Evolutionary conservation across 2,888 invertebrate species (phyloP), one percentile per base, ranked within the genome.

Genomic region (Nipponacmea schrenckii): DNA sequence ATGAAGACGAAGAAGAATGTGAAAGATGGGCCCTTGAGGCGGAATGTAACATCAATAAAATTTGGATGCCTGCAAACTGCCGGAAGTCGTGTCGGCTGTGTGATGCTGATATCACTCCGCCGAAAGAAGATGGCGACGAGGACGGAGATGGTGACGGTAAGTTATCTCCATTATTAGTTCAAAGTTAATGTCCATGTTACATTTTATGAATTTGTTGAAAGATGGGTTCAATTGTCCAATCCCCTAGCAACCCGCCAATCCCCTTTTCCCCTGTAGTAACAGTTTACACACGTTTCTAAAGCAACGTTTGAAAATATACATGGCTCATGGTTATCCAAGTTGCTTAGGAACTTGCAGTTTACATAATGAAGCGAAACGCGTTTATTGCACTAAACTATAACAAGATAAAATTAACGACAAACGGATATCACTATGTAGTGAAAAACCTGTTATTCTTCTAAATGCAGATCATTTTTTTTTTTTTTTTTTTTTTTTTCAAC

Each of bases 21-120:
- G 71, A 72, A 44, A 24, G 68, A 46, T 79, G 79, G 79, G 77
- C 77, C 15, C 48, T 44, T 5, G 71, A 72, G 12, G 78, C 75
- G 10, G 77, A 79, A 69, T 79, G 79, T 68, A 66, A 67, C 17
- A 39, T 75, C 27, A 79, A 79, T 70, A 70, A 73, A 3, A 50
- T 62, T 1, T 81, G 79, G 77, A 81, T 81, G 81, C 50, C 68
- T 14, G 24, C 68, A 20, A 75, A 79, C 63, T 81, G 81, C 48
- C 68, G 70, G 24, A 75, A 72, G 46, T 67, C 79, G 10, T 81
- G 81, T 66, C 69, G 72, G 1, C 26, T 76, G 39, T 81, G 81
- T 72, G 67, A 74, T 20, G 62, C 68, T n/a, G 56, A 67, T 0
- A 71, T 65, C 14, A 62, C 64, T 31, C 71, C 69, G 12, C 66